Evolutionary conservation across 2,113 vertebrate genomes (phyloP), one percentile per base, ranked within the genome.

Genomic region (Dendropsophus ebraccatus): DNA sequence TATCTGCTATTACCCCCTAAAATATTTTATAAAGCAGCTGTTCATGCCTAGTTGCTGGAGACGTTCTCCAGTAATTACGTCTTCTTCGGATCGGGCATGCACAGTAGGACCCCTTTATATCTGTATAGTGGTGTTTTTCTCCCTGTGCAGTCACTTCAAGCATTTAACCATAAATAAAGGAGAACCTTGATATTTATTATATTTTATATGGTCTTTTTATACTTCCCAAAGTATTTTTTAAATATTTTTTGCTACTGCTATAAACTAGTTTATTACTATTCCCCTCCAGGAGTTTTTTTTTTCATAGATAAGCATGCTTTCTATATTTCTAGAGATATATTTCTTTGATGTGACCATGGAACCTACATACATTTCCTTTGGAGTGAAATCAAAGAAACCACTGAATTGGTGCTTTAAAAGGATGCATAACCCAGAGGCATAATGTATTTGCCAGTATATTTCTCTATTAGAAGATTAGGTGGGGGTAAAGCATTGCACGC

Each of bases 351-450:
- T 60, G 54, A 54, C 35, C 32, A 60, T 37, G 32, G 52, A 41
- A 79, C 76, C 54, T 60, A 16, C 54, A 41, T 79, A 35, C 17
- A 60, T 60, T 79, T 41, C 54, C 17, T 35, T 56, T 56, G 56
- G 75, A 78, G 30, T 19, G 35, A 56, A 79, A 79, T 79, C 32
- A 79, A 79, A 79, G 76, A 79, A 79, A 37, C 32, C 52, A 35
- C 21, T 79, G 30, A 17, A 79, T 41, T 41, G 30, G 52, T 41
- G 54, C 54, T 35, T 79, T n/a, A 58, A n/a, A 35, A 41, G 50
- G 54, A 79, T 79, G 76, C 30, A 35, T 35, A 56, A 52, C 52
- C 52, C 32, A 16, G 52, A 41, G 52, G 52, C 76, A 41, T 79
- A 58, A 58, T 60, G 52, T 79, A 56, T 74, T 74, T 74, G 21